These are phyloP conservation scores for Andrena bicolor DNA, from an alignment of 2,888 invertebrate species.

Conservation along the genomic window DNA sequence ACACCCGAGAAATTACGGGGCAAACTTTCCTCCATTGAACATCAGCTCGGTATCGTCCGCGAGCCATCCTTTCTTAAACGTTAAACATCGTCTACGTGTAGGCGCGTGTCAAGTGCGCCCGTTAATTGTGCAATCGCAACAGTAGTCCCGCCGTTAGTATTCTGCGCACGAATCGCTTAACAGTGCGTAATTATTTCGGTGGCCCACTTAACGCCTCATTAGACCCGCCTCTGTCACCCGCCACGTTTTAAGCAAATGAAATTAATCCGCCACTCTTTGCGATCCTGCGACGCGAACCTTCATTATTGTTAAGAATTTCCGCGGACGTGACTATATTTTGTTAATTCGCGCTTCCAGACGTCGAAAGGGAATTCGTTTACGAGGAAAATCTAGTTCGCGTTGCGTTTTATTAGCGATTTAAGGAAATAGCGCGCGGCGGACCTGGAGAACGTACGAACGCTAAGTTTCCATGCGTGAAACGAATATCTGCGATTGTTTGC, in stretches of 20 bases:
- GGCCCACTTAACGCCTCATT: slow-evolving; percentile 55
- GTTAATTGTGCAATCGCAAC: slow-evolving; percentile 31
- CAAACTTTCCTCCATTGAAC: not conserved
- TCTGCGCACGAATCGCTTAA: slow-evolving; percentile 54
- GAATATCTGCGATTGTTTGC: too few relatives aligned
- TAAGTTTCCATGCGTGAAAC: too few relatives aligned
- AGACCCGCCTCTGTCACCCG: not conserved
- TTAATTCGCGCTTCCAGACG: too few relatives aligned
- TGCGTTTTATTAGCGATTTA: not conserved
- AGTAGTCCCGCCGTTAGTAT: slow-evolving; percentile 42
- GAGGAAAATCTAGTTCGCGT: not conserved
- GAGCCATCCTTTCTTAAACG: slow-evolving; percentile 1
- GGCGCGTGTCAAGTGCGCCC: not conserved
- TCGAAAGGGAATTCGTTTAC: not conserved
- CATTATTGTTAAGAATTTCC: slow-evolving; percentile 4
- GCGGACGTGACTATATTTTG: not conserved
- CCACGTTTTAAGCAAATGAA: not conserved
- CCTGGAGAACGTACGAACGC: too few relatives aligned
- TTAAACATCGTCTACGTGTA: slow-evolving; percentile 23
- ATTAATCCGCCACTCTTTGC: slow-evolving; percentile 9
- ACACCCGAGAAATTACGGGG: not conserved
- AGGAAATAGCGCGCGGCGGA: not conserved
- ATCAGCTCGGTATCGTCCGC: not conserved
- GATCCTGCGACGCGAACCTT: not conserved
- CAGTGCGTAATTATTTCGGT: slow-evolving; percentile 64